These are phyloP conservation scores for Thymelicus acteon DNA, from an alignment of 2,888 invertebrate genomes.

Conservation along the genomic window DNA sequence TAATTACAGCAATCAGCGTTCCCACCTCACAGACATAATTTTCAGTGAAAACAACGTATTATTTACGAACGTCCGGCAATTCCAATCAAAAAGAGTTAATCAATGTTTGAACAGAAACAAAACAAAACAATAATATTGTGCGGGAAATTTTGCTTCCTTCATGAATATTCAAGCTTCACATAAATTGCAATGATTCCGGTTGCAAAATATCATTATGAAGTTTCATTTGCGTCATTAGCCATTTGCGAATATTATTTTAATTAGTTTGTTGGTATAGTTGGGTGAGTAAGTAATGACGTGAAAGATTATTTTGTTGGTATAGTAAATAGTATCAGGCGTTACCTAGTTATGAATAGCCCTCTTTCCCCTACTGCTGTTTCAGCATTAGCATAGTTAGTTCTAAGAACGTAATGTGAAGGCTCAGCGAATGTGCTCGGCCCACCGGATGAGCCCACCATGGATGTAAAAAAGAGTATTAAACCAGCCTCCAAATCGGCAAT, in stretches of 20 bases:
- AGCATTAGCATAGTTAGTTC: no score
- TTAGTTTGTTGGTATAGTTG: constrained; percentile 16
- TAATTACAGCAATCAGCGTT: constrained; percentile 33
- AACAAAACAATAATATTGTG: constrained; percentile 35
- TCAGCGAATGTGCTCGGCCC: no score
- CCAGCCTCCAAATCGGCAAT: no score
- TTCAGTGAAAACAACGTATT: constrained; percentile 30
- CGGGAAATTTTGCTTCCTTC: constrained; percentile 30
- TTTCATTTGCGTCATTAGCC: constrained; percentile 34
- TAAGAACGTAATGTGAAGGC: no score
- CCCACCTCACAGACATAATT: constrained; percentile 34
- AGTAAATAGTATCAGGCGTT: no score
- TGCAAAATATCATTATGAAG: constrained; percentile 34
- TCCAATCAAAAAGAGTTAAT: constrained; percentile 38
- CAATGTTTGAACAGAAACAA: constrained; percentile 38
- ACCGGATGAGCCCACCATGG: no score
- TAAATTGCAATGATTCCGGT: constrained; percentile 32
- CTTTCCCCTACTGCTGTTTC: no score
- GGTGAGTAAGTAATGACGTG: background rate
- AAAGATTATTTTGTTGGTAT: background rate
- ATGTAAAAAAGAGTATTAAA: no score
- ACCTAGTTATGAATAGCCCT: no score
- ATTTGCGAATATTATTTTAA: constrained; percentile 29
- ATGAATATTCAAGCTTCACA: constrained; percentile 33
- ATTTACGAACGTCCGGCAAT: constrained; percentile 31